Evolutionary conservation across 2,888 invertebrate species (phyloP), one percentile per base, ranked within the genome.

Genomic region (Chesias legatella): DNA sequence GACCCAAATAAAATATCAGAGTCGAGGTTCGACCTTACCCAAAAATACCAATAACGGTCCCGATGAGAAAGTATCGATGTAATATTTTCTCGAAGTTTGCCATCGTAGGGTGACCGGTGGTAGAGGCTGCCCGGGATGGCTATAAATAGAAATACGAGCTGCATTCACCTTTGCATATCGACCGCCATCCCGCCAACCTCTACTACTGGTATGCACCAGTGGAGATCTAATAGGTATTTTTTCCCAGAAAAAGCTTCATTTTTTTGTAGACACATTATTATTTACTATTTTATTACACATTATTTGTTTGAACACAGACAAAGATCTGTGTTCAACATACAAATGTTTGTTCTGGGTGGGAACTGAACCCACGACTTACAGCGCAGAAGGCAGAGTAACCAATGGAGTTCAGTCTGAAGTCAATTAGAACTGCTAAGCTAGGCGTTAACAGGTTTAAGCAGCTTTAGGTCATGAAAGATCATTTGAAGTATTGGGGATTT

Each of bases 131-230:
- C 67, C 63, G 60, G 70, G 65, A 60, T 49, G 31, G 60, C 72
- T 78, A 73, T 73, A 73, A 73, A 79, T 78, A 77, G 73, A 60
- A 54, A 44, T 52, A 55, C 51, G 51, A 54, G 61, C 59, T 74
- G 75, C 72, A 78, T 67, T 66, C 60, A 69, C 78, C 75, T 79
- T 73, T 79, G 79, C 74, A 74, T 73, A 75, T 75, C 73, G 53
- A 63, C 48, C 35, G 51, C 47, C 54, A 48, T 48, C 54, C 49
- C 42, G 56, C 32, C 45, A 46, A 41, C 33, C 41, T 45, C 48
- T 48, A 45, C 32, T 43, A 61, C 44, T 29, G 48, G 33, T 10
- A 30, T 43, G 26, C 38, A 10, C 10, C 10, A 26, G 8, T 26
- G n/a, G n/a, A n/a, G n/a, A n/a, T n/a, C n/a, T n/a, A n/a, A n/a